A percentile compares a stretch with the other conserved stretches of the same genome.
phyloP scores from a whole-genome alignment of 23 tunicate species.

The Styela clava region DNA sequence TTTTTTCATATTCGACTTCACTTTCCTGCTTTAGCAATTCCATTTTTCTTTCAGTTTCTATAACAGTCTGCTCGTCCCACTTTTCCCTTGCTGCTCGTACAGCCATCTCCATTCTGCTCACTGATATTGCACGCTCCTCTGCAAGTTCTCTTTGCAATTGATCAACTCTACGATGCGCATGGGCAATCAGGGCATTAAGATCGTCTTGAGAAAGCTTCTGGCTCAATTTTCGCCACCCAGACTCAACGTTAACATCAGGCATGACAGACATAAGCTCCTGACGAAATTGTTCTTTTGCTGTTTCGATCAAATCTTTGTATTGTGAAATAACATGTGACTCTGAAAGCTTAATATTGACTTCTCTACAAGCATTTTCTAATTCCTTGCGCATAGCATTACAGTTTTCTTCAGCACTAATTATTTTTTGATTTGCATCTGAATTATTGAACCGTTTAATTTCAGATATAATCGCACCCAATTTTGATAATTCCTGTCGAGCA shows the following conservation, averaged over 20 bases:
- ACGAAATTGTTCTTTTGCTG: slow-evolving; percentile 39
- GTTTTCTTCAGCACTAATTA: slow-evolving; percentile 28
- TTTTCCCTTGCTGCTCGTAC: slow-evolving; percentile 31
- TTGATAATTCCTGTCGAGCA: slow-evolving; percentile 52
- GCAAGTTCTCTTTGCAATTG: slow-evolving; percentile 51
- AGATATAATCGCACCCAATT: slow-evolving; percentile 28
- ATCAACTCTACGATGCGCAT: slow-evolving; percentile 47
- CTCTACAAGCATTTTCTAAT: slow-evolving; percentile 34
- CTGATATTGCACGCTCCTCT: slow-evolving; percentile 35
- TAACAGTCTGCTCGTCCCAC: slow-evolving; percentile 15
- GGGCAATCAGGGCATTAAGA: slow-evolving; percentile 25
- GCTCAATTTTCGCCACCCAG: slow-evolving; percentile 35
- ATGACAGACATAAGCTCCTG: slow-evolving; percentile 20
- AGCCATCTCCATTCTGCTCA: slow-evolving; percentile 27
- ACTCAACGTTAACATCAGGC: slow-evolving; percentile 29
- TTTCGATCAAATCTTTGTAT: slow-evolving; percentile 26
- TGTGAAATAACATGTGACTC: slow-evolving; percentile 35
- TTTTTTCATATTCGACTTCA: neutral
- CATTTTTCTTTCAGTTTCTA: slow-evolving; percentile 16
- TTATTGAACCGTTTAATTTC: slow-evolving; percentile 16
- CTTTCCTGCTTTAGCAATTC: slow-evolving; percentile 8
- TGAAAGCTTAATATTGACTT: slow-evolving; percentile 20
- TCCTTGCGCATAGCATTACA: slow-evolving; percentile 44
- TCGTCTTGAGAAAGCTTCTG: slow-evolving; percentile 22
- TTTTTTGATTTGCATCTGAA: neutral